Conservation (phyloP, 2,113 vertebrate genomes). For the Clupea harengus region DNA sequence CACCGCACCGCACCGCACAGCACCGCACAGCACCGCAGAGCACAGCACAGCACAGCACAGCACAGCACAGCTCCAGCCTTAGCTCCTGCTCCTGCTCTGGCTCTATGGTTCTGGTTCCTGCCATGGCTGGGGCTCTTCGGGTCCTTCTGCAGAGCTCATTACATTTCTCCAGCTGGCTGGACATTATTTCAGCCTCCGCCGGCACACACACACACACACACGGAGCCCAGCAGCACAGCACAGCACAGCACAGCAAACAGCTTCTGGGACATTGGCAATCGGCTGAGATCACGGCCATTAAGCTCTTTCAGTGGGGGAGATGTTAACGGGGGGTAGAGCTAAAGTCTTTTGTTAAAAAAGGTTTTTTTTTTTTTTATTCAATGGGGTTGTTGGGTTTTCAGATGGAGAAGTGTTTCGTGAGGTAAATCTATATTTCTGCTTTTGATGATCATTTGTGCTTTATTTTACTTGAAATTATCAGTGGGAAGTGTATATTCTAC, state of each 20-base stretch:
- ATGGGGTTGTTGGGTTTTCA: not conserved
- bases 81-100: not conserved
- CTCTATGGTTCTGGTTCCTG: not conserved
- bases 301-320: not conserved
- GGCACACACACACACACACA: not conserved
- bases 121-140: not conserved
- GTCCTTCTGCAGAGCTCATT: not conserved
- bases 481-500: not conserved
- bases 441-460: not conserved
- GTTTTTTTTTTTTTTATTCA: not conserved
- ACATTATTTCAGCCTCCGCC: not conserved
- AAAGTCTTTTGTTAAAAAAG: not conserved
- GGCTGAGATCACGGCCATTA: constrained; percentile 1
- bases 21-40: too few species aligned
- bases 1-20: too few species aligned
- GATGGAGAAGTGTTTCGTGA: not conserved
- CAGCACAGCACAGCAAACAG: constrained; percentile 14
- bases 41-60: not conserved
- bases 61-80: too few species aligned
- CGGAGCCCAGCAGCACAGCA: not conserved
- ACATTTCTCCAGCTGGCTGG: constrained; percentile 13
- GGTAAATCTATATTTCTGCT: not conserved
- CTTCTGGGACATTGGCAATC: not conserved
- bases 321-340: not conserved
- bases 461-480: not conserved